Conservation (phyloP, 2,113 vertebrate species). For the Hippocampus mohnikei region DNA sequence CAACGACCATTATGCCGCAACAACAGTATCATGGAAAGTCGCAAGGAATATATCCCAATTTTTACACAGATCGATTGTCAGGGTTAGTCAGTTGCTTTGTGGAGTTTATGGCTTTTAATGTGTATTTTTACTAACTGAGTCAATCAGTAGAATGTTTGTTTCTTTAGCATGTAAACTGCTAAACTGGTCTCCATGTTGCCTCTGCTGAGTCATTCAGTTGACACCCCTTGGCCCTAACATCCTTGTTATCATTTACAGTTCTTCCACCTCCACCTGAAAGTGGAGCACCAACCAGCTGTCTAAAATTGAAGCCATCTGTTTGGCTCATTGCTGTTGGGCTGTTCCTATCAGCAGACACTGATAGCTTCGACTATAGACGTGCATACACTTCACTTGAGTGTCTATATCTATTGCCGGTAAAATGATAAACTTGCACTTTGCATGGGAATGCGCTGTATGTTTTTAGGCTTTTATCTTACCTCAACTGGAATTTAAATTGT, state of each 20-base stretch:
- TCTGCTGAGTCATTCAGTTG: not conserved
- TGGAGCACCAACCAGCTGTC: conserved; percentile 14
- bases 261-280: conserved; percentile 23
- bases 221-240: not conserved
- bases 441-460: conserved; percentile 15
- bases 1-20: not conserved
- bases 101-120: not conserved
- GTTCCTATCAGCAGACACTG: conserved; percentile 29
- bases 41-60: not conserved
- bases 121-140: not conserved
- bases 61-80: not conserved
- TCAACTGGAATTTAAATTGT: not conserved
- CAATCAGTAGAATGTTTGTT: not conserved
- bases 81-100: not conserved
- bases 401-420: conserved; percentile 16
- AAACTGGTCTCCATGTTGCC: not conserved
- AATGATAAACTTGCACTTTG: conserved; percentile 29
- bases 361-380: conserved; percentile 31
- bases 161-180: not conserved
- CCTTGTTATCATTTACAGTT: not conserved
- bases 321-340: conserved; percentile 25
- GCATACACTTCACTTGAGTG: conserved; percentile 23
- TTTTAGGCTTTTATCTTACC: not conserved
- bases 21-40: not conserved
- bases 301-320: conserved; percentile 25